phyloP scores from a whole-genome alignment of 2,113 vertebrate genomes.

The Oceanodroma tethys region DNA sequence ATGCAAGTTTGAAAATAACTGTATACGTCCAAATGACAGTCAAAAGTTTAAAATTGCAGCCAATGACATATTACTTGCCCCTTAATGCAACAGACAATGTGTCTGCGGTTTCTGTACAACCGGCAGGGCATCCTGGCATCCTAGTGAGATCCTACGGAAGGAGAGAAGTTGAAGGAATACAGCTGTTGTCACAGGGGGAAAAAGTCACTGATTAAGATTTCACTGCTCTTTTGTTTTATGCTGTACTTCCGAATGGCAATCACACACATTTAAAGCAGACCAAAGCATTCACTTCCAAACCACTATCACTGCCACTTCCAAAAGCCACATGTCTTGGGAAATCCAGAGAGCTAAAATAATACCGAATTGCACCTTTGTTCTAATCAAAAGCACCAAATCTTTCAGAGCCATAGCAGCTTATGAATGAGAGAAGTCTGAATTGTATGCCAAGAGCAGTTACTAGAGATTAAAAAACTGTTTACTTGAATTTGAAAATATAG shows the following conservation, averaged over 20 bases:
- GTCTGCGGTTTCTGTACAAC: neutral
- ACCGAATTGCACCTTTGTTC: neutral
- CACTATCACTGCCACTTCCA: slow-evolving; percentile 23
- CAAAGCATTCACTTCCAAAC: neutral
- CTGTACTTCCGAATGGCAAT: neutral
- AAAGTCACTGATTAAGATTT: neutral
- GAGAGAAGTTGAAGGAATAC: slow-evolving; percentile 10
- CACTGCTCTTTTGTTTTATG: slow-evolving; percentile 35
- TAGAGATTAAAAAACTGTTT: neutral
- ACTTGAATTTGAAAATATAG: neutral
- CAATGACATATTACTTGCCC: neutral
- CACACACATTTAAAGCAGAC: neutral
- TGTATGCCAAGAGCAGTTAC: neutral
- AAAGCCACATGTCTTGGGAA: slow-evolving; percentile 43
- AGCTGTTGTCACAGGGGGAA: slow-evolving; percentile 13
- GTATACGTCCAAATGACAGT: neutral
- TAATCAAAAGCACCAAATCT: neutral
- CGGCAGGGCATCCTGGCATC: slow-evolving; percentile 10
- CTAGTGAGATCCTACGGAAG: neutral
- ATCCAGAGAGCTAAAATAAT: slow-evolving; percentile 41
- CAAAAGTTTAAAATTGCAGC: neutral
- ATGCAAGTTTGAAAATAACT: slow-evolving; percentile 1
- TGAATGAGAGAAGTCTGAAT: neutral
- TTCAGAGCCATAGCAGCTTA: neutral
- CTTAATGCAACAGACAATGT: slow-evolving; percentile 6